A percentile compares a stretch with the other conserved stretches of the same genome.
Evolutionary conservation across 1,140 invertebrate species (phyloP).

Genomic region (Zeugodacus cucurbitae): DNA sequence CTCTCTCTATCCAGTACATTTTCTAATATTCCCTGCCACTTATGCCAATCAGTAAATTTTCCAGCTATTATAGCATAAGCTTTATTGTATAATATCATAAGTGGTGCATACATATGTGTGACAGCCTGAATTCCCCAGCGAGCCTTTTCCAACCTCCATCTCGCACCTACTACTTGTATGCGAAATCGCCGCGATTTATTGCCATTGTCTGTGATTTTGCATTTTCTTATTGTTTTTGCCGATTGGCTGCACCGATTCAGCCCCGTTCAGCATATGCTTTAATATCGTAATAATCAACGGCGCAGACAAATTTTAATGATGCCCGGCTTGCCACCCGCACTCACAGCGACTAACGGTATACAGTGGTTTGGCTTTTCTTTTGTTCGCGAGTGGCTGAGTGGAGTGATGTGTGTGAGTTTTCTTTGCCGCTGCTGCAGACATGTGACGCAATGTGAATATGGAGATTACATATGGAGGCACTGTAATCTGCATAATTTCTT

Average conservation of each 20-base stretch:
- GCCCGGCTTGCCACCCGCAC: neutral
- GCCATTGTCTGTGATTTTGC: neutral
- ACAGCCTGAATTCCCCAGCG: neutral
- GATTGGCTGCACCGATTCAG: neutral
- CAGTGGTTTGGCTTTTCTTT: neutral
- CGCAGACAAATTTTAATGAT: conserved; percentile 34
- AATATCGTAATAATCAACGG: conserved; percentile 1
- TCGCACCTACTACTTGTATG: neutral
- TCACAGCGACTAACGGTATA: neutral
- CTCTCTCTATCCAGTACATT: neutral
- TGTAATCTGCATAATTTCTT: neutral
- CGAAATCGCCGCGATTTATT: neutral
- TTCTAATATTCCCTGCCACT: neutral
- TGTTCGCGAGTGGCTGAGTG: neutral
- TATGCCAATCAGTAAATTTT: neutral
- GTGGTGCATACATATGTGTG: neutral
- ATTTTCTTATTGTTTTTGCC: neutral
- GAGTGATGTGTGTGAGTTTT: neutral
- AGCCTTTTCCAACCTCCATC: neutral
- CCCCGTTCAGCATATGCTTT: neutral
- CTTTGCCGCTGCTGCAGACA: neutral
- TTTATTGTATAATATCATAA: neutral
- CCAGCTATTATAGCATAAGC: neutral
- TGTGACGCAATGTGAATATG: neutral
- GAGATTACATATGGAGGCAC: neutral